phyloP scores from a whole-genome alignment of 2,888 invertebrate genomes.

The Perithous albicinctus region DNA sequence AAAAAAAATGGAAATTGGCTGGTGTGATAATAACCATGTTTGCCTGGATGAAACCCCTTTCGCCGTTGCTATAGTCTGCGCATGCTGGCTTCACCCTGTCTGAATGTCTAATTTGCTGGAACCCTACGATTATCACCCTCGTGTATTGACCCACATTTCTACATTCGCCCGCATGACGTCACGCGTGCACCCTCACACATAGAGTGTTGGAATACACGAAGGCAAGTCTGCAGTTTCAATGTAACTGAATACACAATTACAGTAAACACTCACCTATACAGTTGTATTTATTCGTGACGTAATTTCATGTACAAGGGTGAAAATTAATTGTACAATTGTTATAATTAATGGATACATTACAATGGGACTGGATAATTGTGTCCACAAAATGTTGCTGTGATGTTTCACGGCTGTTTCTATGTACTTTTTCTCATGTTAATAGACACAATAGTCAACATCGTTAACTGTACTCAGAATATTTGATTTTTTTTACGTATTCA shows the following conservation, averaged over 20 bases:
- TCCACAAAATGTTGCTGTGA: neutral
- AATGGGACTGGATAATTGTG: constrained; percentile 4
- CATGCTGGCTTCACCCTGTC: neutral
- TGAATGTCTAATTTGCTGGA: constrained; percentile 11
- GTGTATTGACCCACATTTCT: constrained; percentile 39
- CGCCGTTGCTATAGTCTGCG: neutral
- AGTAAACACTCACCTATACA: neutral
- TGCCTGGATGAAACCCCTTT: neutral
- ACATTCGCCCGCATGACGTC: constrained; percentile 14
- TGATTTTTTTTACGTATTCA: no score
- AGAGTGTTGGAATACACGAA: neutral
- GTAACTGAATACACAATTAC: constrained; percentile 2
- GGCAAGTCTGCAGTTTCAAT: constrained; percentile 1
- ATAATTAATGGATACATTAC: neutral
- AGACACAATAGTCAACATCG: neutral
- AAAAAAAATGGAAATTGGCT: neutral
- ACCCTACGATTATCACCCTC: constrained; percentile 31
- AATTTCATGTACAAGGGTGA: neutral
- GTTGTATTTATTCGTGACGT: neutral
- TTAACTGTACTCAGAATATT: no score
- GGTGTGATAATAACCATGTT: neutral
- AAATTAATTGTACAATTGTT: constrained; percentile 10
- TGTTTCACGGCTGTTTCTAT: neutral
- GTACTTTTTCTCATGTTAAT: neutral
- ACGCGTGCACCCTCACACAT: neutral